These are phyloP conservation scores for Stenotaenia linearis DNA, from an alignment of 2,888 invertebrate genomes.

Conservation along the genomic window DNA sequence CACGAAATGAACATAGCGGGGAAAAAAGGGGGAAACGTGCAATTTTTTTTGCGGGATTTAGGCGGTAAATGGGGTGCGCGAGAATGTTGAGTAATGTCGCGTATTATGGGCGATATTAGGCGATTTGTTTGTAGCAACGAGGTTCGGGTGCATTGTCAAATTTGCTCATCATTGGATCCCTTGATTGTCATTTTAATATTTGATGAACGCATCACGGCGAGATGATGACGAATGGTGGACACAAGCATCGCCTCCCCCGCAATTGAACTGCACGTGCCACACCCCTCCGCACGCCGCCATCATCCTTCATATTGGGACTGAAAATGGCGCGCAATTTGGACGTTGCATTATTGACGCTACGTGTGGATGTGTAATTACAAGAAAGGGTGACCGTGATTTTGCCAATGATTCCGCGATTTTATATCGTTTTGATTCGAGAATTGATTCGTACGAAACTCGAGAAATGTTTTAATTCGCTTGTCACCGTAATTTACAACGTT, in stretches of 20 bases:
- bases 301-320: conserved; percentile 12
- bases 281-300: not conserved
- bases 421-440: not conserved
- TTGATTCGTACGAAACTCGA: too few species aligned
- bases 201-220: conserved; percentile 27
- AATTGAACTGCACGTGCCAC: conserved; percentile 15
- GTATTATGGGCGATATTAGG: not conserved
- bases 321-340: conserved; percentile 26
- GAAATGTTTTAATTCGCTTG: too few species aligned
- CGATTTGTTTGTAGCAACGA: not conserved
- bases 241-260: conserved; percentile 11
- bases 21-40: not conserved
- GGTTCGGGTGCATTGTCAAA: conserved; percentile 30
- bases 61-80: not conserved
- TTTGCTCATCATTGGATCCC: conserved; percentile 22
- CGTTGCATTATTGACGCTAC: conserved; percentile 14
- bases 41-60: not conserved
- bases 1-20: not conserved
- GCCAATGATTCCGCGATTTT: not conserved
- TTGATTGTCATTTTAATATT: conserved; percentile 32
- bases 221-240: conserved; percentile 33
- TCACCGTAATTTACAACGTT: too few species aligned
- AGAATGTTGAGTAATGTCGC: not conserved
- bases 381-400: conserved; percentile 6
- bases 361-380: conserved; percentile 6